Base-by-base conservation (phyloP, 92 coral and sea anemone genomes). In the Scolanthus callimorphus region DNA sequence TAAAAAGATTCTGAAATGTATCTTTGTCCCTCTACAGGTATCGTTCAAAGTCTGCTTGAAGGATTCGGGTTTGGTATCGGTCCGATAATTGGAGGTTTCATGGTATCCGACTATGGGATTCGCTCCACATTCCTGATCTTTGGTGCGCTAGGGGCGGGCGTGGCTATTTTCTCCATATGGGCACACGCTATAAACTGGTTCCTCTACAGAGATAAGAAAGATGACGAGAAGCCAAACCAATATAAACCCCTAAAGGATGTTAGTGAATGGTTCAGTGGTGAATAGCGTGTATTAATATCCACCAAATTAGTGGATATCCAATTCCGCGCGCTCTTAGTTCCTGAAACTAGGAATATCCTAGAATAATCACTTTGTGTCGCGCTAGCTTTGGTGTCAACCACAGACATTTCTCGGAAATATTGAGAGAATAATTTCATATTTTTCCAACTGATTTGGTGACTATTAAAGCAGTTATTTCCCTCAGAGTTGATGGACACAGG, bases 61-160 rank as follows among this genome's bases (percentile, higher is more conserved):
- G 82, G 82, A 0, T 38, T 76, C n/a, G 82, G 82, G 1, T 76
- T 76, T 52, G 82, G 82, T 27, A 41, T 59, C 20, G 82, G 82
- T 12, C 57, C 82, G 9, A 67, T 67, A 25, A 34, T 66, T 39
- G 67, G 69, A 37, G 82, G 82, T 2, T 76, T 76, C 31, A 55
- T 67, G 13, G 60, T 76, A 47, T 41, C 29, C 19, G 29, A 56
- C 15, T 11, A 60, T 13, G 75, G 82, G 25, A 67, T 63, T n/a
- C 61, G 71, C 27, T 20, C 49, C n/a, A 73, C 80, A 0, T 73
- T 73, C 41, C 38, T 73, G 27, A 1, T 63, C n/a, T 63, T 63
- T 26, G 80, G 80, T 11, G 80, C 70, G 10, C 30, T 73, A 38
- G 69, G 71, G 23, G 72, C 64, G 26, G 75, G 75, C 23, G 63